Conservation (phyloP, 1,140 invertebrate genomes). For the Drosophila jambulina region DNA sequence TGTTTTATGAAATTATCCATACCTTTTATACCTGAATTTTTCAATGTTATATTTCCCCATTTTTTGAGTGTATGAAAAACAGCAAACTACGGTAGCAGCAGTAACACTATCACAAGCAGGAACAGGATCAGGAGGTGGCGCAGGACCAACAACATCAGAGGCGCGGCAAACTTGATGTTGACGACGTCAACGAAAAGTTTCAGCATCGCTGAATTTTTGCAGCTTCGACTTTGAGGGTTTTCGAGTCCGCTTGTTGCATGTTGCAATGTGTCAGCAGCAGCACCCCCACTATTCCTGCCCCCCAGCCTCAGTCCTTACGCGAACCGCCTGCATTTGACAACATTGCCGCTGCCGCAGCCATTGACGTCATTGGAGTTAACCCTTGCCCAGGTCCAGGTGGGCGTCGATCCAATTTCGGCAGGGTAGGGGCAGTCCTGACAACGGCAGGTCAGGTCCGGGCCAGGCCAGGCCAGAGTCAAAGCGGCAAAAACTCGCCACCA, state of each 20-base stretch:
- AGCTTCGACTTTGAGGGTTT: slow-evolving; percentile 56
- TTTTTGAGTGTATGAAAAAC: background rate
- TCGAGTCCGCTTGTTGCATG: slow-evolving; percentile 67
- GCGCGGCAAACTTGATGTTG: slow-evolving; percentile 42
- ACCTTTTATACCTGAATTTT: too few species aligned
- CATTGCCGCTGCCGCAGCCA: slow-evolving; percentile 22
- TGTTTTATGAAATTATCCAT: background rate
- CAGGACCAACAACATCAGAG: slow-evolving; percentile 8
- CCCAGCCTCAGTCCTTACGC: background rate
- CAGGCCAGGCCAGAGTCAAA: slow-evolving; percentile 9
- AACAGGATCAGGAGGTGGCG: background rate
- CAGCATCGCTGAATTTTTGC: slow-evolving; percentile 69
- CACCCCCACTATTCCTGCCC: slow-evolving; percentile 15
- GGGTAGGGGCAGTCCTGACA: slow-evolving; percentile 8
- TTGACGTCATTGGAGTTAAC: slow-evolving; percentile 75
- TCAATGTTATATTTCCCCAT: background rate
- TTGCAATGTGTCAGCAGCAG: slow-evolving; percentile 66
- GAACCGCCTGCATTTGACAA: slow-evolving; percentile 48
- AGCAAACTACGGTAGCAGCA: slow-evolving; percentile 12
- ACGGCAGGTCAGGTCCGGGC: slow-evolving; percentile 7
- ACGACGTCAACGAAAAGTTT: slow-evolving; percentile 62
- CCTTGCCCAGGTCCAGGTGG: slow-evolving; percentile 37
- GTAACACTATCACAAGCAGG: slow-evolving; percentile 4
- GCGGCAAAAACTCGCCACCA: slow-evolving; percentile 47
- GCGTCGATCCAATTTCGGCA: slow-evolving; percentile 3